Base-by-base conservation (phyloP, 1,140 invertebrate genomes). In the Monochamus saltuarius region DNA sequence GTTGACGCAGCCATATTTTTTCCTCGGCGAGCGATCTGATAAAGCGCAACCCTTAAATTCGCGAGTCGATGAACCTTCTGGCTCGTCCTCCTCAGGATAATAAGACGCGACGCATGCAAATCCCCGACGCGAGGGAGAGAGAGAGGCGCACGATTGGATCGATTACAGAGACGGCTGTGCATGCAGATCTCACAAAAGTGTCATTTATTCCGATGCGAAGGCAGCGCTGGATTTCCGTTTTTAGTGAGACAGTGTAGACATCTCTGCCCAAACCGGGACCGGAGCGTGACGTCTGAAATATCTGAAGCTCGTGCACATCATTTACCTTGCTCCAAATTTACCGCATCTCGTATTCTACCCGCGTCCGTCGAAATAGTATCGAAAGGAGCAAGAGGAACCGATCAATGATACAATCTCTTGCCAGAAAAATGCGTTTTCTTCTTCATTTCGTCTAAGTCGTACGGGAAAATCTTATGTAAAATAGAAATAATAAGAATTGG, bases 11-110 rank as follows among this genome's bases (percentile, higher is more conserved):
- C 56, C 46, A 59, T 65, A 52, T 59, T 62, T 62, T 65, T 59
- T 42, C 36, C 39, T 64, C 56, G 45, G 61, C 22, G 22, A 59
- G 42, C 43, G 58, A 68, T 68, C 66, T 60, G 66, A 68, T 68
- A 68, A 68, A 63, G 59, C 57, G 45, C 63, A 62, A 62, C 66
- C 66, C 66, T 65, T 68, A 68, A 68, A 68, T 68, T 65, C 60
- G 63, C 49, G 22, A 61, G 66, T 68, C 66, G 60, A 59, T 65
- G 66, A 65, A 68, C 63, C 52, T 61, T 49, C 37, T 37, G 29
- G 16, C 40, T 29, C 29, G 29, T 50, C 19, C 38, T 45, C 16
- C 35, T 29, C 29, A 56, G 53, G 43, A 63, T 63, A 66, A 66
- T 67, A 64, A 64, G 62, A 34, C 14, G 22, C 22, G 38, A 19